phyloP scores from a whole-genome alignment of 1,140 invertebrate species.

The Atta colombica region DNA sequence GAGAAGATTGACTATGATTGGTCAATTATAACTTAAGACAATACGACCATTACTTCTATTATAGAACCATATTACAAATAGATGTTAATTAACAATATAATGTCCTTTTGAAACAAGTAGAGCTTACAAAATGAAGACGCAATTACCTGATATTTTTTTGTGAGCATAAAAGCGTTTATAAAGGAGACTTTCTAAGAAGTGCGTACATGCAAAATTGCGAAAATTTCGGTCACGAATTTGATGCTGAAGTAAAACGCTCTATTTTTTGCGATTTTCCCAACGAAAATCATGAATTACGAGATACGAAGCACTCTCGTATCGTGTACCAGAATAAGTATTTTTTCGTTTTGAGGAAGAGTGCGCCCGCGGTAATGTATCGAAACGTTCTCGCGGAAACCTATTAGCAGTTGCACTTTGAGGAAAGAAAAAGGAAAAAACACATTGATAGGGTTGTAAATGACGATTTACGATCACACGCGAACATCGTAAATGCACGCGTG shows the following conservation, averaged over 20 bases:
- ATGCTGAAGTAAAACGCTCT: neutral
- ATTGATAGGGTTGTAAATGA: slow-evolving; percentile 36
- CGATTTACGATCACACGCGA: slow-evolving; percentile 47
- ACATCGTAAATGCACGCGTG: slow-evolving; percentile 40
- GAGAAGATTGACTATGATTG: too few species aligned
- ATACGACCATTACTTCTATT: too few species aligned
- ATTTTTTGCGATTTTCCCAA: neutral
- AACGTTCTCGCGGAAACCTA: slow-evolving; percentile 24
- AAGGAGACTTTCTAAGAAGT: neutral
- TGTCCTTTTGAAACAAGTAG: neutral
- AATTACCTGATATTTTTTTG: slow-evolving; percentile 19
- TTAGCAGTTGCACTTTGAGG: slow-evolving; percentile 32
- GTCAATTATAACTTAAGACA: too few species aligned
- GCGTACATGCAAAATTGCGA: neutral
- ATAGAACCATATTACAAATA: neutral
- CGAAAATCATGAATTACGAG: slow-evolving; percentile 10
- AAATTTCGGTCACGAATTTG: neutral
- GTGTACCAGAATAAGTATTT: neutral
- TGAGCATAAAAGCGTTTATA: neutral
- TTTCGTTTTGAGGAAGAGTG: slow-evolving; percentile 12
- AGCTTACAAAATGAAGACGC: neutral
- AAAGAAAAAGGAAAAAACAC: neutral
- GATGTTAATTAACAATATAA: neutral
- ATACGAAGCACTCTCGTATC: slow-evolving; percentile 13
- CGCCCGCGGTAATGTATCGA: slow-evolving; percentile 35